Base-by-base conservation (phyloP, 1,140 invertebrate species). In the Penaeus indicus region DNA sequence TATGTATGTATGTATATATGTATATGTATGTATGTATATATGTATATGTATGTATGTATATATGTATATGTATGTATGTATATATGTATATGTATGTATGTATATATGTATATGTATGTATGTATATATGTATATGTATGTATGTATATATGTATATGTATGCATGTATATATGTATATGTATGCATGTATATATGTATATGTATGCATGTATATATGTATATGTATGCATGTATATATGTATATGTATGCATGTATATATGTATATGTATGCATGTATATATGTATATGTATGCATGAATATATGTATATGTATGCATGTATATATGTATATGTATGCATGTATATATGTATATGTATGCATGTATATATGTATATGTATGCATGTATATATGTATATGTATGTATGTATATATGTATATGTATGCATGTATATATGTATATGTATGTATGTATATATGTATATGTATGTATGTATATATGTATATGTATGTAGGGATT, bases 101-200 rank as follows among this genome's bases (percentile, higher is more conserved):
- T 80, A 47, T 47, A 80, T 47, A 47, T 80, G 60, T 80, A 80
- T 47, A 80, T 80, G 60, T 54, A 80, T 47, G 60, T 21, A 80
- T 47, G 60, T 54, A 47, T 80, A 80, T 16, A 7, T 22, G 11
- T 47, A 80, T 8, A 80, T 80, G 60, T 47, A 80, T n/a, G 19
- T 19, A 42, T 80, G 60, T 47, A 80, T 80, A 80, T 80, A 80
- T 47, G 60, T 54, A 80, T 38, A 80, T 16, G 60, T 80, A 80
- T 47, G 60, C n/a, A 80, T 47, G n/a, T 54, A 80, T 47, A 47
- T 80, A 80, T 80, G 42, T 80, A 16, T 80, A 80, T 80, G 11
- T 80, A 80, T 80, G 11, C 60, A 80, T 47, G 60, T 47, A 80
- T 80, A 80, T 54, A 80, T 54, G 60, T 54, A 80, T 54, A 80